Conservation (phyloP, 1,140 invertebrate species). For the Eriosoma lanigerum region DNA sequence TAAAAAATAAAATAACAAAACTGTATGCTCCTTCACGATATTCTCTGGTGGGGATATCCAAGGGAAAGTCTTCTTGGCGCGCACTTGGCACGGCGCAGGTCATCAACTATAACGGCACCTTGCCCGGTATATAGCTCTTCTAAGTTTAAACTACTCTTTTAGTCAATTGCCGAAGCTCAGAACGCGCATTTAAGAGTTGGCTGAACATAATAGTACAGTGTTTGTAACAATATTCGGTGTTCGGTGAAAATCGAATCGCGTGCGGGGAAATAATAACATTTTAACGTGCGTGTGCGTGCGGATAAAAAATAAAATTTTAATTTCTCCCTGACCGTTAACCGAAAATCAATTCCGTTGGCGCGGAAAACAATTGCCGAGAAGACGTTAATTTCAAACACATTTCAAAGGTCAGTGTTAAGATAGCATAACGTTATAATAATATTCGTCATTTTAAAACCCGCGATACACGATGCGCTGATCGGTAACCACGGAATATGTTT, state of each 20-base stretch:
- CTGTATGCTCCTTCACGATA: background rate
- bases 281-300: slow-evolving; percentile 3
- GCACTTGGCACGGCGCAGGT: slow-evolving; percentile 47
- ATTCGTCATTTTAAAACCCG: background rate
- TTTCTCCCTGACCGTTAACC: background rate
- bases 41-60: background rate
- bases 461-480: too few species aligned
- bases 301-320: background rate
- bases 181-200: slow-evolving; percentile 29
- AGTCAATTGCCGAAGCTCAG: slow-evolving; percentile 42
- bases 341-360: background rate
- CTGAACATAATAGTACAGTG: background rate
- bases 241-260: background rate
- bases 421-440: background rate
- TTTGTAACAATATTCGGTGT: background rate
- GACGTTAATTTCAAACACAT: slow-evolving; percentile 4
- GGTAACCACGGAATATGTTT: too few species aligned
- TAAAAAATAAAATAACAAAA: slow-evolving; percentile 10
- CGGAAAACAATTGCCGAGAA: background rate
- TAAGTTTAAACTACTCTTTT: slow-evolving; percentile 49
- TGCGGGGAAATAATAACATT: background rate
- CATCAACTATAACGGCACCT: slow-evolving; percentile 51
- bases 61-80: slow-evolving; percentile 51
- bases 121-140: slow-evolving; percentile 48
- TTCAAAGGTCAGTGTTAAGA: slow-evolving; percentile 20